Base-by-base conservation (phyloP, 2,113 vertebrate species). In the Myotis yumanensis region DNA sequence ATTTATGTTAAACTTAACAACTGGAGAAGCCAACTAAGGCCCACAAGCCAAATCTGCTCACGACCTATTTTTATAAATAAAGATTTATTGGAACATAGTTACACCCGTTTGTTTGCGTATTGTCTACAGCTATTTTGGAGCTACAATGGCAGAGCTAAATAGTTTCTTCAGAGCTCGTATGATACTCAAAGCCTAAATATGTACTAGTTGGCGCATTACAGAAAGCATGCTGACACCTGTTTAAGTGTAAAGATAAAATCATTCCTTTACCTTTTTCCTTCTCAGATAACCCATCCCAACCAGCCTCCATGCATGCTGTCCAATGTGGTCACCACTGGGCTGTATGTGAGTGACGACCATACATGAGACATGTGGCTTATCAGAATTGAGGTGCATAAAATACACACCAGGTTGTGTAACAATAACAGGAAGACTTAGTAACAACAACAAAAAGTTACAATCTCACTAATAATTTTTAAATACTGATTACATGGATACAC, bases 21-120 rank as follows among this genome's bases (percentile, higher is more conserved):
- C 11, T 69, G 5, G 46, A 35, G 37, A 51, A 48, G 40, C 46
- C 85, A 80, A 71, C 40, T 51, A 62, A 2, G 46, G 7, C 9
- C 4, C 9, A 5, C 54, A 89, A 82, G 28, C 12, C 62, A 94
- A 91, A 91, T 18, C 23, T 23, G 73, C 54, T 48, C 8, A 51
- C 37, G 4, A 37, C 25, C 46, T 93, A 6, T 51, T 85, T 88
- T 85, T 79, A 43, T 82, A 79, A 88, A 93, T 90, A 90, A 86
- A 95, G 84, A 79, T 92, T 93, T 93, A 69, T 11, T 92, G 80
- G 90, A 83, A 92, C 25, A 57, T 3, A 32, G 52, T 28, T 59
- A 68, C 3, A 5, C 17, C 10, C n/a, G 59, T 43, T 52, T 46
- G 23, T 62, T 89, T 43, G 37, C 14, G 22, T 43, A 40, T 16